Percentiles rank a stretch among this genome's conserved stretches.
Evolutionary conservation across 2,888 invertebrate species (phyloP).

Genomic region (Gnatocerus cornutus): DNA sequence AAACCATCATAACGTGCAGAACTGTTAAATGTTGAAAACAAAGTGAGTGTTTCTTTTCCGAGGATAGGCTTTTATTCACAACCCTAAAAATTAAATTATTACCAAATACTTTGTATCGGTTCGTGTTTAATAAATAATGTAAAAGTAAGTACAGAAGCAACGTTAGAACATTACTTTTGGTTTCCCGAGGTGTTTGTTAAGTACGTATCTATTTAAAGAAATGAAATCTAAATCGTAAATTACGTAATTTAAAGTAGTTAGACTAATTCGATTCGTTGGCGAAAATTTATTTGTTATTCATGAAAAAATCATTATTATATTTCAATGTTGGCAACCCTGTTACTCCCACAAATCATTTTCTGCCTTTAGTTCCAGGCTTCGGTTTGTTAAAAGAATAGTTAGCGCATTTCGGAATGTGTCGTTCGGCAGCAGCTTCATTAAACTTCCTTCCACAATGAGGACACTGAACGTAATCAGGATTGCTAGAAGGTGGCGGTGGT

Average conservation of each 20-base stretch:
- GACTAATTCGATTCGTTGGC: neutral
- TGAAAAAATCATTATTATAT: no score
- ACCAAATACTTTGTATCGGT: no score
- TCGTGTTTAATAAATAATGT: no score
- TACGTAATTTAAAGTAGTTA: neutral
- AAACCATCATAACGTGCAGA: no score
- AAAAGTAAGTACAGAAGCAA: no score
- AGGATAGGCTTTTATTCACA: no score
- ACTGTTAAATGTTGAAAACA: no score
- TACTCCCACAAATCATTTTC: no score
- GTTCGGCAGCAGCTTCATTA: constrained; percentile 87
- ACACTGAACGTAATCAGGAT: constrained; percentile 92
- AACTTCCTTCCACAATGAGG: constrained; percentile 89
- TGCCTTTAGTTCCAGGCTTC: constrained; percentile 51
- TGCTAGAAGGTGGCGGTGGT: constrained; percentile 91
- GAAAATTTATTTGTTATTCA: constrained; percentile 13
- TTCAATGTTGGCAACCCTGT: neutral
- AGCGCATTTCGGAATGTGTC: constrained; percentile 95
- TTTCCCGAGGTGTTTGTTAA: neutral
- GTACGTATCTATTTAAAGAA: neutral
- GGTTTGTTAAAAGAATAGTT: constrained; percentile 81
- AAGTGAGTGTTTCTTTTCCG: no score
- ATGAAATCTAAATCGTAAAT: neutral
- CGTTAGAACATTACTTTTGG: neutral
- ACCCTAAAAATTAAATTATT: no score